Base-by-base conservation (phyloP, 2,888 invertebrate genomes). In the Lithophane ornitopus region DNA sequence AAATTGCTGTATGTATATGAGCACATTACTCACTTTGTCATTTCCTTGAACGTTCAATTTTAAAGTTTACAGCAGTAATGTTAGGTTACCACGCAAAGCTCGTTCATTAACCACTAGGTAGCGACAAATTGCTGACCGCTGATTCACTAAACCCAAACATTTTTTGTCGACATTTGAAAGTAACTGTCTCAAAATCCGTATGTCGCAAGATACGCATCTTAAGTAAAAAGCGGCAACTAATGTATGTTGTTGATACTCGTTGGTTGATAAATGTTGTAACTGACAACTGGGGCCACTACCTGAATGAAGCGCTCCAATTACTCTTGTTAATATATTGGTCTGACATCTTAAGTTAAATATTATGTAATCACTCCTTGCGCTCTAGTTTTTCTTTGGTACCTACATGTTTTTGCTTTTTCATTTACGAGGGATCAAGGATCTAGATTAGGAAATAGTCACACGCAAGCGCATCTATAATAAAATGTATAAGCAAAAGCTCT, bases 211-310 rank as follows among this genome's bases (percentile, higher is more conserved):
- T 93, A 91, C 80, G 87, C 81, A 93, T 93, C 93, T 92, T 87
- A 89, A 92, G 90, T 91, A 90, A 91, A 91, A 91, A 90, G 91
- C 89, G 88, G 88, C 89, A 89, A 92, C 92, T 93, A 92, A 94
- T 86, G 92, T 89, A 90, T 87, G 88, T 88, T 89, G 90, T 89
- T 90, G 93, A 92, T 92, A 90, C 90, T 86, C 88, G 88, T 87
- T 84, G 85, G 87, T 88, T 89, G 94, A 94, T 94, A 94, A 90
- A 89, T 83, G 84, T 88, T 88, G 87, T 85, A 90, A 88, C 91
- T 94, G 94, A 93, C 94, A 93, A 91, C 92, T 93, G 90, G 88
- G 89, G 70, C 85, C 89, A 90, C 92, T 91, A 90, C 91, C 89
- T 87, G 84, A 90, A 91, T 89, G 86, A 88, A 89, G 87, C 89